Evolutionary conservation across 2,113 vertebrate species (phyloP), one percentile per base, ranked within the genome.

Genomic region (Xenopus borealis): DNA sequence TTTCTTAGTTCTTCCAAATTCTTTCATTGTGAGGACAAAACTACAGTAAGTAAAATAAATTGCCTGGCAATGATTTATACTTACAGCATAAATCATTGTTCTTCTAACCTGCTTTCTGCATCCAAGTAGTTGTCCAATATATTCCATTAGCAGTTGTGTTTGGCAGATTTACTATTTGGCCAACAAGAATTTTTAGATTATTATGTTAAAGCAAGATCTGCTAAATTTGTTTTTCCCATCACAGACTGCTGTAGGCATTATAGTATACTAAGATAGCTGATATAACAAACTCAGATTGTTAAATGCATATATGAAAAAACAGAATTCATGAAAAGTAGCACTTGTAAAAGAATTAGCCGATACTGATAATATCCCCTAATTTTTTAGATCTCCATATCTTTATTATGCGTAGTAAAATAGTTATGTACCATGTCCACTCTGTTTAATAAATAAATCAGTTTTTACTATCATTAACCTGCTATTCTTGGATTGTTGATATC

Each of bases 41-140:
- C 18, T 18, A 61, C 19, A 10, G 58, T 61, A 61, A 61, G 58
- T 61, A 18, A 61, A 61, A 61, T 23, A 61, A 61, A 61, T 23
- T 61, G 58, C 58, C 13, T 61, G 58, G 58, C 58, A 61, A 61
- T 61, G 58, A 61, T 61, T 61, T 61, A 61, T 27, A 61, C 58
- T 61, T 61, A 61, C 18, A 23, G 58, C 20, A 61, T 61, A 23
- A 61, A 61, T 61, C 58, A 61, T 61, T 61, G 27, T 61, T 61
- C 27, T 61, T 27, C 58, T 27, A 61, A 12, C 58, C 58, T 27
- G 58, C 58, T 61, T 23, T 18, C 20, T 61, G 9, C 58, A 12
- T 61, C 58, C 58, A 61, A 61, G 58, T 12, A 61, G 58, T 19
- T 23, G 58, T 61, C 58, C 58, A 23, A 61, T 61, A 61, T 61